A percentile compares a stretch with the other conserved stretches of the same genome.
Conservation (phyloP, 2,113 vertebrate genomes). For the Gila orcuttii region DNA sequence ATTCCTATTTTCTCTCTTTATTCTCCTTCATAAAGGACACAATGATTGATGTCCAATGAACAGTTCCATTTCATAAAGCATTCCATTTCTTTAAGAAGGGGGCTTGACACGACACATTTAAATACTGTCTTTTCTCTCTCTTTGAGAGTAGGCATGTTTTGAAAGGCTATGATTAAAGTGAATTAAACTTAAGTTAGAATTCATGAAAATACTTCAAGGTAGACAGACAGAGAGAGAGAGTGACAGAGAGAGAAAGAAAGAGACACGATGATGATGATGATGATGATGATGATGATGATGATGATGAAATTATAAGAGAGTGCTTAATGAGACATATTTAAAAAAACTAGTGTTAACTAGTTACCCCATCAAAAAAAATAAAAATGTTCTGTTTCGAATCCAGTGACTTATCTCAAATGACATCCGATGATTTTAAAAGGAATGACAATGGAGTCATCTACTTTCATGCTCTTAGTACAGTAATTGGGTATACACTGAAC, state of each 20-base stretch:
- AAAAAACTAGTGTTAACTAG: neutral
- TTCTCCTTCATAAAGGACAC: constrained; percentile 32
- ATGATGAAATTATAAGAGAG: neutral
- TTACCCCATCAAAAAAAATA: neutral
- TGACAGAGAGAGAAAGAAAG: neutral
- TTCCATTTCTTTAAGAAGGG: constrained; percentile 49
- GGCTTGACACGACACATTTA: constrained; percentile 44
- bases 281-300: neutral
- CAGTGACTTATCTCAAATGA: neutral
- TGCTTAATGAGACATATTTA: neutral
- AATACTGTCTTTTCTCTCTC: constrained; percentile 46
- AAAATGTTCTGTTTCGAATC: neutral
- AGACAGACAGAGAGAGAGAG: constrained; percentile 31
- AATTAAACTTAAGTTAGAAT: constrained; percentile 57
- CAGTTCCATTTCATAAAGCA: constrained; percentile 49
- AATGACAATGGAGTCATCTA: neutral
- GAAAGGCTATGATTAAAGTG: constrained; percentile 55
- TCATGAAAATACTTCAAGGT: constrained; percentile 43
- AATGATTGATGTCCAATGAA: constrained; percentile 49
- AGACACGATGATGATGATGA: neutral
- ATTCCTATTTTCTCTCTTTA: constrained; percentile 6
- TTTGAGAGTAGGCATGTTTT: constrained; percentile 45
- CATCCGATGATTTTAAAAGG: neutral
- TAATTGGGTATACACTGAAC: neutral
- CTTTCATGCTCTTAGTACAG: neutral